A percentile compares a stretch with the other conserved stretches of the same genome.
phyloP scores from a whole-genome alignment of 2,888 invertebrate genomes.

The Periphyllus acericola region DNA sequence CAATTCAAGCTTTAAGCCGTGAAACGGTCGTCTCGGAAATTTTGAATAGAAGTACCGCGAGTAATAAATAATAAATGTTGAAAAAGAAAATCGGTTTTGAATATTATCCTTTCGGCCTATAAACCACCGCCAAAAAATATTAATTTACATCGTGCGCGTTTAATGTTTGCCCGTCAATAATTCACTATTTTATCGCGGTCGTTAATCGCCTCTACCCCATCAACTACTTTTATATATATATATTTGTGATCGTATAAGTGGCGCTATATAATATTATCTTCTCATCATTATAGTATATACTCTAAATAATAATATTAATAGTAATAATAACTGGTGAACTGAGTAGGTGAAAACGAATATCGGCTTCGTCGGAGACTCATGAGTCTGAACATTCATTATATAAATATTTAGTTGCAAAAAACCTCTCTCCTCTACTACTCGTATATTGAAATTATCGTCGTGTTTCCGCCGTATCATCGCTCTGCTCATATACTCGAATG shows the following conservation, averaged over 20 bases:
- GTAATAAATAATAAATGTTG: too few relatives aligned
- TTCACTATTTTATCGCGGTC: conserved; percentile 48
- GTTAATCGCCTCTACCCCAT: conserved; percentile 32
- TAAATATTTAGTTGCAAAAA: background rate
- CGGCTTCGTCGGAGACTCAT: background rate
- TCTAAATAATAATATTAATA: conserved; percentile 30
- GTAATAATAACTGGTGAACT: conserved; percentile 20
- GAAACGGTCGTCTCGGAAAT: too few relatives aligned
- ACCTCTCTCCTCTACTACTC: background rate
- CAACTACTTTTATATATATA: background rate
- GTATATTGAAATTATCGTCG: conserved; percentile 31
- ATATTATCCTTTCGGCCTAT: background rate
- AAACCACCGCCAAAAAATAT: background rate
- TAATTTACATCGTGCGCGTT: conserved; percentile 20
- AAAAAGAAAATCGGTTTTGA: background rate
- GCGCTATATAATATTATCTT: background rate
- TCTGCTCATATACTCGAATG: conserved; percentile 18
- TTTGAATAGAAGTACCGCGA: too few relatives aligned
- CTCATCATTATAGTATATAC: conserved; percentile 16
- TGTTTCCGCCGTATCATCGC: conserved; percentile 40
- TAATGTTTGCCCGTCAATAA: conserved; percentile 41
- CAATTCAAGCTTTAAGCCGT: too few relatives aligned
- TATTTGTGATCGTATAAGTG: background rate
- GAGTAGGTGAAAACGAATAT: conserved; percentile 32
- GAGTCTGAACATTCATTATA: conserved; percentile 18